Base-by-base conservation (phyloP, 2,113 vertebrate species). In the Amia ocellicauda region DNA sequence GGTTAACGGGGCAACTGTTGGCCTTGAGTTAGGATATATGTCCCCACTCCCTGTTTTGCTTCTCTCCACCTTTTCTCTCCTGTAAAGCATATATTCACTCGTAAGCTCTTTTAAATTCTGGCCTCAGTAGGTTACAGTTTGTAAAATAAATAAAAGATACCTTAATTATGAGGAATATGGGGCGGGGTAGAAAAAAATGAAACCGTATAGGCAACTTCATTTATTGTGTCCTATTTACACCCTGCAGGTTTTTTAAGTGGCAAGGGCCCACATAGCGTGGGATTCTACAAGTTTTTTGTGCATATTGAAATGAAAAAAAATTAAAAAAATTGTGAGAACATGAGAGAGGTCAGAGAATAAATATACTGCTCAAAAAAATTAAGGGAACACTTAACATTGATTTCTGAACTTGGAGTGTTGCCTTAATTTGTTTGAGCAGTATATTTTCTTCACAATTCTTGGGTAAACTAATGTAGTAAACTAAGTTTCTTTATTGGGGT, bases 271-370 rank as follows among this genome's bases (percentile, higher is more conserved):
- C 49, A 55, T 62, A 16, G 67, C 61, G 64, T 74, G 64, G 64
- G 67, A 78, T 68, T 68, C 40, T 69, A 62, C 58, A 70, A 52
- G 65, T 31, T 63, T 67, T 65, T 63, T 47, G 43, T 56, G 60
- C 64, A 31, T 63, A 19, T 64, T 67, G 23, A 24, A 14, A 28
- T 11, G 5, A 53, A 53, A 55, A 61, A 67, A 65, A 63, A 63
- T 23, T 62, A 42, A n/a, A n/a, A n/a, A n/a, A 67, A 67, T 57
- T 59, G 26, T n/a, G 45, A 64, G 68, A 69, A 69, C 72, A 63
- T 67, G 69, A 76, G 67, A 70, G 62, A 50, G 72, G 69, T 74
- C 71, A 73, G 74, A 70, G 71, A 76, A 76, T 74, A 74, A 76
- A 74, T 72, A 67, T 69, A 71, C 68, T 71, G 70, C n/a, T n/a